phyloP scores from a whole-genome alignment of 2,888 invertebrate genomes.

The Cryptophagus acutangulus region DNA sequence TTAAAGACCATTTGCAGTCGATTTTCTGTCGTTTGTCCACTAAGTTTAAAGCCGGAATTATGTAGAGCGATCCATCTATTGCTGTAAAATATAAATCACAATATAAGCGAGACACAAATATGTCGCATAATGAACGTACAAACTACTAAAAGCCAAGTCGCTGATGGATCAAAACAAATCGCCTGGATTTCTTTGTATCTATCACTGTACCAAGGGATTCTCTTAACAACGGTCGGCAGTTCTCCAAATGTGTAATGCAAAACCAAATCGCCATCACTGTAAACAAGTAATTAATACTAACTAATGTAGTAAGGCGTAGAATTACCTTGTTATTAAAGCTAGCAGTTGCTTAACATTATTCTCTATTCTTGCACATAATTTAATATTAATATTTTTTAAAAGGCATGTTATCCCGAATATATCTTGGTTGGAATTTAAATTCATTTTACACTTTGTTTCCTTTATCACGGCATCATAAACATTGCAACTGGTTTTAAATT shows the following conservation, averaged over 20 bases:
- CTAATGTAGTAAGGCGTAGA: constrained; percentile 8
- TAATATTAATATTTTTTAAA: constrained; percentile 43
- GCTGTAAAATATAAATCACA: constrained; percentile 41
- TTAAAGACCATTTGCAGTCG: constrained; percentile 56
- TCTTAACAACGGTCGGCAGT: constrained; percentile 41
- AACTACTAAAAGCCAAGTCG: constrained; percentile 67
- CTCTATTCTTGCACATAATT: constrained; percentile 43
- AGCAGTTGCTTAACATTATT: constrained; percentile 47
- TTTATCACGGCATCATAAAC: constrained; percentile 16
- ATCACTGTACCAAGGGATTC: constrained; percentile 46
- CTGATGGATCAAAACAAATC: constrained; percentile 79
- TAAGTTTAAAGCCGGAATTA: constrained; percentile 57
- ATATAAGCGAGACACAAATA: background rate
- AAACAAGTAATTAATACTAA: constrained; percentile 8
- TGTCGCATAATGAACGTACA: constrained; percentile 44
- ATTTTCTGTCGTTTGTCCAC: constrained; percentile 52
- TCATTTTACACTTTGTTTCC: constrained; percentile 16
- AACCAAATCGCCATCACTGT: constrained; percentile 44
- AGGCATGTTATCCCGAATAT: constrained; percentile 45
- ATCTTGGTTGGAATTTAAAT: constrained; percentile 30
- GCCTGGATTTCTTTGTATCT: constrained; percentile 54
- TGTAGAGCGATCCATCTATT: constrained; percentile 56
- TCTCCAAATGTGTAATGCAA: constrained; percentile 46
- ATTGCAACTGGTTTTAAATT: too few species aligned
- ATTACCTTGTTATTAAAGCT: constrained; percentile 36